These are phyloP conservation scores for Alaudala cheleensis DNA, from an alignment of 2,113 vertebrate species.

Conservation along the genomic window DNA sequence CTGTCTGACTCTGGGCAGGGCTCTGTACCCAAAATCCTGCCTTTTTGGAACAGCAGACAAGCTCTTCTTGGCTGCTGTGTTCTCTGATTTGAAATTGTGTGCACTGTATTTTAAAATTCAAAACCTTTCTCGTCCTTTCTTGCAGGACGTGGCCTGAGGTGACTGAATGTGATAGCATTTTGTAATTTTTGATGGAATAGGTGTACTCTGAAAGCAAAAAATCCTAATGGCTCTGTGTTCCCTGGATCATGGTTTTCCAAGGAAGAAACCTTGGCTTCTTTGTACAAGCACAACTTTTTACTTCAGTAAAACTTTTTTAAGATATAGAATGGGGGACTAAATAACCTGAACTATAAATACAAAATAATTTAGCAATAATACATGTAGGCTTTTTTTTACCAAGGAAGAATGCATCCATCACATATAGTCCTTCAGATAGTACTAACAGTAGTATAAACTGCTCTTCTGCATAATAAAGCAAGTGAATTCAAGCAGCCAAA, in stretches of 20 bases:
- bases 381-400: not conserved
- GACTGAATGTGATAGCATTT: not conserved
- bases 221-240: not conserved
- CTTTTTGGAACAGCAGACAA: not conserved
- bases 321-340: not conserved
- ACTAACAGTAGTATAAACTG: not conserved
- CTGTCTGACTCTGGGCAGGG: not conserved
- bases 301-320: not conserved
- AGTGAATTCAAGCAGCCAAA: not conserved
- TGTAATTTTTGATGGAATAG: not conserved
- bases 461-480: not conserved
- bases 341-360: not conserved
- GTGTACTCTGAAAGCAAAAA: not conserved
- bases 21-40: not conserved
- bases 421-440: not conserved
- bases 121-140: not conserved
- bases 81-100: not conserved
- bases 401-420: not conserved
- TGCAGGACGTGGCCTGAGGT: not conserved
- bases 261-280: not conserved
- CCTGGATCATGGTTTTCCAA: not conserved
- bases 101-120: not conserved
- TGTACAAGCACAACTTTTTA: not conserved
- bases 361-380: not conserved
- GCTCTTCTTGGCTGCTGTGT: not conserved